Conservation (phyloP, 53 echinoderm and acorn worm species). For the Astropecten irregularis region DNA sequence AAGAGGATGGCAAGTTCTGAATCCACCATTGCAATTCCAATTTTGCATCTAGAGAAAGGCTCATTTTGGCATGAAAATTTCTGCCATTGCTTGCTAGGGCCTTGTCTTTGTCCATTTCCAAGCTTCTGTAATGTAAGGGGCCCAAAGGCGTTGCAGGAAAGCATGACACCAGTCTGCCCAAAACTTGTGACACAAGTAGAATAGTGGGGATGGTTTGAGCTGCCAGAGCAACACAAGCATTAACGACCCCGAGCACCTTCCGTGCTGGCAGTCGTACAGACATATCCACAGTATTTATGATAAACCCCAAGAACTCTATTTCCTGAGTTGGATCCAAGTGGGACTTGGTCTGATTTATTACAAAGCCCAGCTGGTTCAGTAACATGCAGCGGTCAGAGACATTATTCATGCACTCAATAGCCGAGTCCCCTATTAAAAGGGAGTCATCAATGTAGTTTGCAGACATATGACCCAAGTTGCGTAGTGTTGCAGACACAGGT, state of each 20-base stretch:
- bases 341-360: not conserved
- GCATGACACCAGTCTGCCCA: not conserved
- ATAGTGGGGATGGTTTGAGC: not conserved
- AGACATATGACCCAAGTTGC: not conserved
- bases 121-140: not conserved
- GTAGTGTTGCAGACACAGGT: conserved; percentile 9
- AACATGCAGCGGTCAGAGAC: not conserved
- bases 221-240: not conserved
- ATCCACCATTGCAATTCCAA: conserved; percentile 17
- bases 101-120: not conserved
- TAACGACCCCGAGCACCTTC: not conserved
- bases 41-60: not conserved
- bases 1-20: not conserved
- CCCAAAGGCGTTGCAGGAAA: not conserved
- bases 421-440: not conserved
- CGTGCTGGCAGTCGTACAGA: not conserved
- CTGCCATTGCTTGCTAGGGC: not conserved
- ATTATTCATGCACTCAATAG: not conserved
- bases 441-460: conserved; percentile 27
- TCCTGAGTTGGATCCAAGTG: not conserved
- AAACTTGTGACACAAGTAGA: not conserved
- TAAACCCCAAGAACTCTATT: not conserved
- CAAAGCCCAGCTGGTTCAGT: not conserved
- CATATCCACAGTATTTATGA: not conserved
- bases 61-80: not conserved